Evolutionary conservation across 2,797 vertebrate species (phyloP).

Genomic region (Crypturellus tataupa): DNA sequence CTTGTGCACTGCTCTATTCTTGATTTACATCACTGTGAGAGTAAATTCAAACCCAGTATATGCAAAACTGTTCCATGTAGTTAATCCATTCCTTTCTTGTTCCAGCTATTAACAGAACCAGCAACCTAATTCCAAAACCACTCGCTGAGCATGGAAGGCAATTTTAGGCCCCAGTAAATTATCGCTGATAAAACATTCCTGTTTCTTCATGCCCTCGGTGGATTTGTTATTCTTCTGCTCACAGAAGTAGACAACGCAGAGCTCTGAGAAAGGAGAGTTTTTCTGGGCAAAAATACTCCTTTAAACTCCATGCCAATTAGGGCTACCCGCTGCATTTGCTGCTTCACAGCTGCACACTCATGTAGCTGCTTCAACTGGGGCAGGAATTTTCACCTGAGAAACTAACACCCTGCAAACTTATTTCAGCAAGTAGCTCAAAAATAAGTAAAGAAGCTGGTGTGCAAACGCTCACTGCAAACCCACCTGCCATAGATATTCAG

Average conservation of each 20-base stretch:
- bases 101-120: slow-evolving; percentile 57
- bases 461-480: background rate
- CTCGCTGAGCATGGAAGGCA: slow-evolving; percentile 40
- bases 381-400: background rate
- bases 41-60: background rate
- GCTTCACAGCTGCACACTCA: background rate
- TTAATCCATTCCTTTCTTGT: slow-evolving; percentile 13
- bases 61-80: background rate
- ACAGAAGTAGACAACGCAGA: slow-evolving; percentile 1
- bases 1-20: background rate
- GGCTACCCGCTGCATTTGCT: background rate
- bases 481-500: background rate
- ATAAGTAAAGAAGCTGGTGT: background rate
- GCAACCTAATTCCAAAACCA: slow-evolving; percentile 44
- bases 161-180: slow-evolving; percentile 70
- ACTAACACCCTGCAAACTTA: background rate
- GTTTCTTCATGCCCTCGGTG: slow-evolving; percentile 60
- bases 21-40: background rate
- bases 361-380: background rate
- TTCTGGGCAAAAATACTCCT: background rate
- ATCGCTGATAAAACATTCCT: slow-evolving; percentile 64
- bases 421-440: background rate
- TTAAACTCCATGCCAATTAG: background rate
- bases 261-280: slow-evolving; percentile 5
- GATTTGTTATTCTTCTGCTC: slow-evolving; percentile 47